Evolutionary conservation across 2,888 invertebrate species (phyloP).

Genomic region (Leucoptera coffeella): DNA sequence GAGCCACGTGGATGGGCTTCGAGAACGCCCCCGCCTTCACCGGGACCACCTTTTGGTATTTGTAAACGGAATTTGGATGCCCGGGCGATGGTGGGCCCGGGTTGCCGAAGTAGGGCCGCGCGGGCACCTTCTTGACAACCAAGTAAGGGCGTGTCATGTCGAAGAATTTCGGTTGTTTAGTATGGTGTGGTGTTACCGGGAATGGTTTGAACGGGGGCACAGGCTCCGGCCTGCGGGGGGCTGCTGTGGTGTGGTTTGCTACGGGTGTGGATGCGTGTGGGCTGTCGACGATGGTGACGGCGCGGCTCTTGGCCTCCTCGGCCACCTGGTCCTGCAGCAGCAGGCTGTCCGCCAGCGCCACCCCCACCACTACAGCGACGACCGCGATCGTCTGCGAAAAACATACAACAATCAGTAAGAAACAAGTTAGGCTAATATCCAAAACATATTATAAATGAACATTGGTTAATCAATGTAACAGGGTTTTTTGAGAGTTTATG

Average conservation of each 20-base stretch:
- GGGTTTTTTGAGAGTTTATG: too few relatives aligned
- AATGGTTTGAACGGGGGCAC: slow-evolving; percentile 31
- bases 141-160: slow-evolving; percentile 16
- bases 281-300: slow-evolving; percentile 21
- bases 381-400: slow-evolving; percentile 44
- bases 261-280: slow-evolving; percentile 10
- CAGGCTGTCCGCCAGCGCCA: slow-evolving; percentile 21
- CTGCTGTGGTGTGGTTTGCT: slow-evolving; percentile 11
- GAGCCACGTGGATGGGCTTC: slow-evolving; percentile 3
- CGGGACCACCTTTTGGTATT: slow-evolving; percentile 27
- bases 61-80: slow-evolving; percentile 23
- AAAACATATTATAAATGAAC: too few relatives aligned
- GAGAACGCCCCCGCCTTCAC: too few relatives aligned
- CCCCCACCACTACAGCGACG: slow-evolving; percentile 36
- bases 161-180: slow-evolving; percentile 4
- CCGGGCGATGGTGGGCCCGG: slow-evolving; percentile 9
- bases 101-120: slow-evolving; percentile 10
- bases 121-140: slow-evolving; percentile 17
- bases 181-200: slow-evolving; percentile 9
- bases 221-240: slow-evolving; percentile 17
- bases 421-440: too few relatives aligned
- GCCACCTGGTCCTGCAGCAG: slow-evolving; percentile 25
- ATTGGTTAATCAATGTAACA: too few relatives aligned
- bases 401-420: too few relatives aligned
- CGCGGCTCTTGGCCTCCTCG: slow-evolving; percentile 25